Conservation (phyloP, 2,113 vertebrate species). For the Eublepharis macularius region DNA sequence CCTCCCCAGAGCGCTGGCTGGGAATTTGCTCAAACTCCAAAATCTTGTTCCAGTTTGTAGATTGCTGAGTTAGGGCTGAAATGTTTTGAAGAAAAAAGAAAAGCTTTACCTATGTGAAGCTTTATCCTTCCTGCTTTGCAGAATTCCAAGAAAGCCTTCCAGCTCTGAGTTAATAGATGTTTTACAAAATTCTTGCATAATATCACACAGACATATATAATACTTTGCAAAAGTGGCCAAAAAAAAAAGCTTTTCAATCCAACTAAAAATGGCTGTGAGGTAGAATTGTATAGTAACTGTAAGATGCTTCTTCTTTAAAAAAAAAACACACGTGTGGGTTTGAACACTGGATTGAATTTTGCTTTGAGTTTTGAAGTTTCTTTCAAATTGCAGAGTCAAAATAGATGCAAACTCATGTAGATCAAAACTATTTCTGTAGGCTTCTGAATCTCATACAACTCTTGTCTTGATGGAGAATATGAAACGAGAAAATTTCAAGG, state of each 20-base stretch:
- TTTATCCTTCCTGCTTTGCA: not conserved
- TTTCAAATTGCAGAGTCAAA: conserved; percentile 21
- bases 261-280: not conserved
- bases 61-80: not conserved
- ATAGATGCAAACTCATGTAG: not conserved
- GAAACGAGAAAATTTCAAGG: conserved; percentile 50
- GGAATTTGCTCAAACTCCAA: not conserved
- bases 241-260: not conserved
- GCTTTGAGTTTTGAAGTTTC: not conserved
- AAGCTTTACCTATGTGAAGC: not conserved
- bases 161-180: not conserved
- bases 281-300: not conserved
- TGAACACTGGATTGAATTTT: not conserved
- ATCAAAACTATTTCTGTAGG: conserved; percentile 3
- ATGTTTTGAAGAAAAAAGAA: not conserved
- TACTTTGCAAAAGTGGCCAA: not conserved
- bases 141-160: not conserved
- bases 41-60: not conserved
- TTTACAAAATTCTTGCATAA: not conserved
- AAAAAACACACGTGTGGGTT: not conserved
- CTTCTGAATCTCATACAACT: not conserved
- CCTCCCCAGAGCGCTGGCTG: not conserved
- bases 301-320: conserved; percentile 8
- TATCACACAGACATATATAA: not conserved
- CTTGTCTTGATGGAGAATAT: conserved; percentile 47